phyloP scores from a whole-genome alignment of 2,888 invertebrate species.

The Catonia carolina region DNA sequence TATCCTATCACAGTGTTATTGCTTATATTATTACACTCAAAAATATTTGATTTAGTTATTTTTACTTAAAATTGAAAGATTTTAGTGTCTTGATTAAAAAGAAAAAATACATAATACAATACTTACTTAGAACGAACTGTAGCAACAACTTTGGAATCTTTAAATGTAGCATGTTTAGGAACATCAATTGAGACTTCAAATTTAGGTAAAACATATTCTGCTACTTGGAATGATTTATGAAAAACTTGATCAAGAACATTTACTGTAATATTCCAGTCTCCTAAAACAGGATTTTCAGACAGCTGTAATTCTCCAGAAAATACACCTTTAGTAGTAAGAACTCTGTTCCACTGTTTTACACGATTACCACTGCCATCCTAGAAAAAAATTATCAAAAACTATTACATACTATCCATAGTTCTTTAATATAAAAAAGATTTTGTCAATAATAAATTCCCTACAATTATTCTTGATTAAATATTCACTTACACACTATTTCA shows the following conservation, averaged over 20 bases:
- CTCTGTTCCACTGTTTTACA: conserved; percentile 71
- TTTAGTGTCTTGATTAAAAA: background rate
- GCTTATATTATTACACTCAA: too few relatives aligned
- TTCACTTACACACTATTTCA: background rate
- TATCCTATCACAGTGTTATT: too few relatives aligned
- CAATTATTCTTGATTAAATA: background rate
- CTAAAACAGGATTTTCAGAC: conserved; percentile 75
- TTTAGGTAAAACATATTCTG: conserved; percentile 88
- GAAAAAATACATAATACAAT: conserved; percentile 1
- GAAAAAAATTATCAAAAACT: conserved; percentile 26
- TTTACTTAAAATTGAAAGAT: too few relatives aligned
- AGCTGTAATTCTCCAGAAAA: conserved; percentile 68
- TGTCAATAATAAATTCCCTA: background rate
- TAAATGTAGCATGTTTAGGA: conserved; percentile 73
- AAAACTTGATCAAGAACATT: conserved; percentile 57
- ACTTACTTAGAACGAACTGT: conserved; percentile 76
- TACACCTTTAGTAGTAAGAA: conserved; percentile 63
- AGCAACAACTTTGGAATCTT: conserved; percentile 68
- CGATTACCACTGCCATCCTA: conserved; percentile 71
- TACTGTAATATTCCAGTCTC: conserved; percentile 78
- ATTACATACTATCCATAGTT: conserved; percentile 8
- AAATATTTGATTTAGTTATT: too few relatives aligned
- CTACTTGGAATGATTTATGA: conserved; percentile 69
- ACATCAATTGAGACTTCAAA: conserved; percentile 82
- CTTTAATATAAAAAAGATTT: conserved; percentile 1